These are phyloP conservation scores for Euclidia mi DNA, from an alignment of 2,888 invertebrate species.

Conservation along the genomic window DNA sequence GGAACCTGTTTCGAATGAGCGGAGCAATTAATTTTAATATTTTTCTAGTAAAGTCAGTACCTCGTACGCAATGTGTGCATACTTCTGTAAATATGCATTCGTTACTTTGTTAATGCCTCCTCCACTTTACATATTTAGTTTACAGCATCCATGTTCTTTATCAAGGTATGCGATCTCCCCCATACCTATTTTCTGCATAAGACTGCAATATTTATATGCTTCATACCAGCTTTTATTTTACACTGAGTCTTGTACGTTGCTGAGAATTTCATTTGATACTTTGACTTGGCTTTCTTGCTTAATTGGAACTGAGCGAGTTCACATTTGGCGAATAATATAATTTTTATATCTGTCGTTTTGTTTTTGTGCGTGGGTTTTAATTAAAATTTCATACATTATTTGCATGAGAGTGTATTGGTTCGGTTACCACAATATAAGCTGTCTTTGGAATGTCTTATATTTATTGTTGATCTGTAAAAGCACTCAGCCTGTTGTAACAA, in stretches of 20 bases:
- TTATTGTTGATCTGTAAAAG: background rate
- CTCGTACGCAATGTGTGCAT: conserved; percentile 36
- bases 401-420: too few species aligned
- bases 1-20: conserved; percentile 43
- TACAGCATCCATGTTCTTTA: conserved; percentile 64
- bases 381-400: background rate
- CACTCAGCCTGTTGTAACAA: background rate
- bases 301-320: conserved; percentile 34
- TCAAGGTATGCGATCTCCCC: conserved; percentile 74
- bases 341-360: background rate
- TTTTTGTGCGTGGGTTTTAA: background rate
- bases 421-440: too few species aligned
- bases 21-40: conserved; percentile 51
- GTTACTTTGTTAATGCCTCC: conserved; percentile 58
- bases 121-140: conserved; percentile 67
- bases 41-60: conserved; percentile 48
- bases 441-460: too few species aligned
- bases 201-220: conserved; percentile 56
- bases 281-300: conserved; percentile 49
- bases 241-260: conserved; percentile 31
- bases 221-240: conserved; percentile 55
- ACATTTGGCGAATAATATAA: conserved; percentile 4
- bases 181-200: conserved; percentile 74
- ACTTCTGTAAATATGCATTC: conserved; percentile 45
- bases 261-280: conserved; percentile 53